A percentile compares a stretch with the other conserved stretches of the same genome.
These are phyloP conservation scores for Leptinotarsa undecemlineata DNA, from an alignment of 1,140 invertebrate species.

Conservation along the genomic window DNA sequence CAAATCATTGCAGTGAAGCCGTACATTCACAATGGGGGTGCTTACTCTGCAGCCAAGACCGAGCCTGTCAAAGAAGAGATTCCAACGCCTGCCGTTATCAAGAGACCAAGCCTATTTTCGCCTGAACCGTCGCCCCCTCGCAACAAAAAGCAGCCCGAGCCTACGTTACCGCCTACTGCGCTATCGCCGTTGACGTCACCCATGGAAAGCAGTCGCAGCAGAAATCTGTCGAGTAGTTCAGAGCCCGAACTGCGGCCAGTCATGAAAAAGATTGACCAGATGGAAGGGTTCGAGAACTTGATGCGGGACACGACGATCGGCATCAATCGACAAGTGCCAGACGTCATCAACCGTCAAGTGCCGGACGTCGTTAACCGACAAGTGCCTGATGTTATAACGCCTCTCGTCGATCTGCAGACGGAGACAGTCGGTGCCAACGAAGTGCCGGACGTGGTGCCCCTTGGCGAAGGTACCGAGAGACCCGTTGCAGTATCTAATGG, in stretches of 20 bases:
- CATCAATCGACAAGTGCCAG: background rate
- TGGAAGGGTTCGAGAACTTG: slow-evolving; percentile 55
- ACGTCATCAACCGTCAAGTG: slow-evolving; percentile 28
- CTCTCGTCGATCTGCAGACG: slow-evolving; percentile 19
- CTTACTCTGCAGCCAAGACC: slow-evolving; percentile 30
- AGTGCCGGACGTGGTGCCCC: slow-evolving; percentile 51
- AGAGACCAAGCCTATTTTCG: slow-evolving; percentile 58
- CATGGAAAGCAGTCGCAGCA: slow-evolving; percentile 36
- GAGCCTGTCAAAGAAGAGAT: slow-evolving; percentile 45
- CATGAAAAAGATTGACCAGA: slow-evolving; percentile 55
- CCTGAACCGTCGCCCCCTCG: slow-evolving; percentile 52
- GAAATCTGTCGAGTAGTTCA: slow-evolving; percentile 49
- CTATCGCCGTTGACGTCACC: slow-evolving; percentile 49
- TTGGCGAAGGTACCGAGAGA: slow-evolving; percentile 32
- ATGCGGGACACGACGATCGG: slow-evolving; percentile 50
- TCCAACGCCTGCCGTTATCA: slow-evolving; percentile 43
- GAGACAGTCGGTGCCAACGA: background rate
- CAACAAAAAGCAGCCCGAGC: slow-evolving; percentile 23
- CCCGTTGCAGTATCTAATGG: slow-evolving; percentile 45
- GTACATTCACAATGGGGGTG: slow-evolving; percentile 41
- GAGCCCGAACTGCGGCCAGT: slow-evolving; percentile 55
- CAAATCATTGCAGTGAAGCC: slow-evolving; percentile 25
- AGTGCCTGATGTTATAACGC: slow-evolving; percentile 44
- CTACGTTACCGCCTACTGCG: slow-evolving; percentile 13
- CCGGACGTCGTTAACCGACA: slow-evolving; percentile 41